phyloP scores from a whole-genome alignment of 2,888 invertebrate species.

The Gandaritis pyraliata region DNA sequence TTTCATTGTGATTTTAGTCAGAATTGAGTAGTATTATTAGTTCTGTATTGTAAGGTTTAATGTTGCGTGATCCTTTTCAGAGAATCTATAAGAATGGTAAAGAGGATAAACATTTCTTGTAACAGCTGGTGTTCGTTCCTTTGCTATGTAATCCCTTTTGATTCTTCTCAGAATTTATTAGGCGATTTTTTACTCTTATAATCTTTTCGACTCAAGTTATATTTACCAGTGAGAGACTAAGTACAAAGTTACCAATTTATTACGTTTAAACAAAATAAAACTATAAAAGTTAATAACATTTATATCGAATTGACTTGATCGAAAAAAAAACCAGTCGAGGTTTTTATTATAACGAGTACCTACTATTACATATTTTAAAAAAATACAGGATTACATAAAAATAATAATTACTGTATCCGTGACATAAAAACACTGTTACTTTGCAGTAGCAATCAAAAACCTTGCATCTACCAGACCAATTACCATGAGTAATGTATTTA shows the following conservation, averaged over 20 bases:
- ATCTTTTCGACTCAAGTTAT: no score
- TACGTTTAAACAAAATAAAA: no score
- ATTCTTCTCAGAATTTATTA: conserved; percentile 2
- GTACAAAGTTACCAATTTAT: neutral
- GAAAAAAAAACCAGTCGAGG: no score
- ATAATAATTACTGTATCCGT: no score
- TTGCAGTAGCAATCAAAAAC: conserved; percentile 4
- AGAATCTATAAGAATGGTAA: conserved; percentile 14
- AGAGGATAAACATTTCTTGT: conserved; percentile 23
- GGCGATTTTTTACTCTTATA: neutral
- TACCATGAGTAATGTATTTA: no score
- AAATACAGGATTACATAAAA: no score
- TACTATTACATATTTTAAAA: no score
- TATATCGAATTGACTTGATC: no score
- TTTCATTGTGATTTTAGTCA: conserved; percentile 48
- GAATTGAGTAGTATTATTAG: conserved; percentile 14
- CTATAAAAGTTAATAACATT: no score
- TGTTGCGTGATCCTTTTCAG: conserved; percentile 30
- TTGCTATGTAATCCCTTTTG: conserved; percentile 18
- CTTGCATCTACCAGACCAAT: neutral
- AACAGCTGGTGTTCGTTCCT: conserved; percentile 28
- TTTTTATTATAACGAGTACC: no score
- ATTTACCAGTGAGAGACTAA: no score
- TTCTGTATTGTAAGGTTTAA: conserved; percentile 24
- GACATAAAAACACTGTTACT: conserved; percentile 5